Evolutionary conservation across 2,888 invertebrate genomes (phyloP).

Genomic region (Oxystoma pomonae): DNA sequence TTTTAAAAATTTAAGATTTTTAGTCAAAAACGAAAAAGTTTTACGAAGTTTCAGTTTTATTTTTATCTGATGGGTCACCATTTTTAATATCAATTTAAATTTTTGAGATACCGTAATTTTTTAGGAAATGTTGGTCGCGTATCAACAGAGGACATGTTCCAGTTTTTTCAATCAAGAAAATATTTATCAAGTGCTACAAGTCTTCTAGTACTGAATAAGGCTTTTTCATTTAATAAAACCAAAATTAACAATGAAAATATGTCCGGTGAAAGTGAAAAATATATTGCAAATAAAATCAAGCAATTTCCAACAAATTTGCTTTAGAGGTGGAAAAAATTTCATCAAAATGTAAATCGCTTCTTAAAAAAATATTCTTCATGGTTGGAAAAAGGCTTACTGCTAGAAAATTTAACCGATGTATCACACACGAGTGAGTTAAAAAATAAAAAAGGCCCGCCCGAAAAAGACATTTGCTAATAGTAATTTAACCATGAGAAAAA

Average conservation of each 20-base stretch:
- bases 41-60: neutral
- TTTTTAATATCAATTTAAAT: conserved; percentile 1
- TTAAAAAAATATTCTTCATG: too few relatives aligned
- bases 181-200: too few relatives aligned
- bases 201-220: neutral
- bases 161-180: neutral
- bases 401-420: too few relatives aligned
- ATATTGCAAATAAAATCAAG: neutral
- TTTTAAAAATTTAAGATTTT: neutral
- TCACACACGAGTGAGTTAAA: too few relatives aligned
- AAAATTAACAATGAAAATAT: neutral
- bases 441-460: too few relatives aligned
- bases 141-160: neutral
- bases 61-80: neutral
- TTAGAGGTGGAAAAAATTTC: neutral
- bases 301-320: neutral
- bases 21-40: neutral
- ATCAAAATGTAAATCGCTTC: too few relatives aligned
- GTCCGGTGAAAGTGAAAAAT: neutral
- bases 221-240: neutral
- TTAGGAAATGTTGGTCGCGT: neutral
- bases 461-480: neutral
- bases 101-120: conserved; percentile 1
- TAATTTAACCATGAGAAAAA: neutral
- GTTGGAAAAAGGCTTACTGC: too few relatives aligned